Evolutionary conservation across 2,888 invertebrate genomes (phyloP).

Genomic region (Aphidius colemani): DNA sequence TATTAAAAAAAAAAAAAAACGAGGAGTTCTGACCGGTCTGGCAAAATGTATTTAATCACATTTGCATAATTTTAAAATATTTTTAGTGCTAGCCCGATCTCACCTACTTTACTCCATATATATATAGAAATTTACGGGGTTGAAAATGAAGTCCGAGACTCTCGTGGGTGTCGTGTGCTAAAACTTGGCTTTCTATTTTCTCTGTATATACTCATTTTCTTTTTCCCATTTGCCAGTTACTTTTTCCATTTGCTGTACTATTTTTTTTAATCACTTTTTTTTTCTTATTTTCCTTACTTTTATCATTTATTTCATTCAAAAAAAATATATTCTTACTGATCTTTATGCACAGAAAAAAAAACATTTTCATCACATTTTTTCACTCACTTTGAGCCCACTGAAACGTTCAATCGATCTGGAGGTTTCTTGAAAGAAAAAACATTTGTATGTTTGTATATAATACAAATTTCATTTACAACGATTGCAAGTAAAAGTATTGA

Average conservation of each 20-base stretch:
- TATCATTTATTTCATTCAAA: background rate
- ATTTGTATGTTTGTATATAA: slow-evolving; percentile 8
- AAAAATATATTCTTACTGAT: too few relatives aligned
- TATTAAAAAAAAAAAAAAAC: background rate
- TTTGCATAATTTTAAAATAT: slow-evolving; percentile 58
- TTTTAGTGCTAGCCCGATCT: slow-evolving; percentile 46
- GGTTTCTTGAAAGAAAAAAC: too few relatives aligned
- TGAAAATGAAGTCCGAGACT: slow-evolving; percentile 36
- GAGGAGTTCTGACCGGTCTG: slow-evolving; percentile 21
- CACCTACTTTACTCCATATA: slow-evolving; percentile 32
- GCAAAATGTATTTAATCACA: slow-evolving; percentile 47
- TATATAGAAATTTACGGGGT: slow-evolving; percentile 36
- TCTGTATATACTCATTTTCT: slow-evolving; percentile 11
- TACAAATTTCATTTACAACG: slow-evolving; percentile 16
- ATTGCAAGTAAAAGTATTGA: background rate
- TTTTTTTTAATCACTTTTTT: slow-evolving; percentile 10
- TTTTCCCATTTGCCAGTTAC: background rate
- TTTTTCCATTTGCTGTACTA: slow-evolving; percentile 1
- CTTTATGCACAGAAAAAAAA: too few relatives aligned
- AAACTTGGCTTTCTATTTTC: slow-evolving; percentile 14
- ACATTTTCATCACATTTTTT: too few relatives aligned
- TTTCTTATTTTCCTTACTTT: slow-evolving; percentile 15
- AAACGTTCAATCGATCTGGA: too few relatives aligned
- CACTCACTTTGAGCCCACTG: too few relatives aligned
- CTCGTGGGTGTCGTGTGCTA: slow-evolving; percentile 37